These are phyloP conservation scores for Microtus oregoni DNA, from an alignment of 2,113 vertebrate species.

Conservation along the genomic window DNA sequence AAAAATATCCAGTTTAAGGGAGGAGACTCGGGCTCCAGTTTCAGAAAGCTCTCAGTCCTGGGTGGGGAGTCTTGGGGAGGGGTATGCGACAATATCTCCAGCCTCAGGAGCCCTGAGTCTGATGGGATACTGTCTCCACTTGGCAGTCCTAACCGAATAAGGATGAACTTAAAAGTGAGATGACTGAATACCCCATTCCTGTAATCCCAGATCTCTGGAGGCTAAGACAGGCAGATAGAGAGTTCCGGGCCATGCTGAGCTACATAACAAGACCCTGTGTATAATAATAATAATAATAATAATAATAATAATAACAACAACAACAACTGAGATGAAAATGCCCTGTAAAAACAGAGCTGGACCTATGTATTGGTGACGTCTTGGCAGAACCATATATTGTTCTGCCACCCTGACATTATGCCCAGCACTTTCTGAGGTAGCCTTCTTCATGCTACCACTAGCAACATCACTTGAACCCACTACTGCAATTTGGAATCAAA, in stretches of 20 bases:
- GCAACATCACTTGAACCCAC: not conserved
- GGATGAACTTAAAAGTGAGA: slow-evolving; percentile 21
- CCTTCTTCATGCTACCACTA: not conserved
- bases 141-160: slow-evolving; percentile 8
- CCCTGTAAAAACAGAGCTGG: not conserved
- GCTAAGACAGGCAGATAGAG: not conserved
- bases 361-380: slow-evolving; percentile 11
- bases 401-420: not conserved
- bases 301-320: not conserved
- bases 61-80: not conserved
- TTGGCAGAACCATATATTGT: slow-evolving; percentile 17
- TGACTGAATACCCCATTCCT: not conserved
- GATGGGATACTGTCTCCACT: not conserved
- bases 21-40: not conserved
- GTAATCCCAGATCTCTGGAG: not conserved
- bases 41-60: slow-evolving; percentile 18
- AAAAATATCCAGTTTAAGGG: not conserved
- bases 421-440: not conserved
- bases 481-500: slow-evolving; percentile 46
- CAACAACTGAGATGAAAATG: not conserved
- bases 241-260: not conserved
- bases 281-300: not conserved
- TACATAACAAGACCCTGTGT: no score
- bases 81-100: slow-evolving; percentile 3
- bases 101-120: not conserved